phyloP scores from a whole-genome alignment of 2,888 invertebrate species.

The Meteorus cinctellus region DNA sequence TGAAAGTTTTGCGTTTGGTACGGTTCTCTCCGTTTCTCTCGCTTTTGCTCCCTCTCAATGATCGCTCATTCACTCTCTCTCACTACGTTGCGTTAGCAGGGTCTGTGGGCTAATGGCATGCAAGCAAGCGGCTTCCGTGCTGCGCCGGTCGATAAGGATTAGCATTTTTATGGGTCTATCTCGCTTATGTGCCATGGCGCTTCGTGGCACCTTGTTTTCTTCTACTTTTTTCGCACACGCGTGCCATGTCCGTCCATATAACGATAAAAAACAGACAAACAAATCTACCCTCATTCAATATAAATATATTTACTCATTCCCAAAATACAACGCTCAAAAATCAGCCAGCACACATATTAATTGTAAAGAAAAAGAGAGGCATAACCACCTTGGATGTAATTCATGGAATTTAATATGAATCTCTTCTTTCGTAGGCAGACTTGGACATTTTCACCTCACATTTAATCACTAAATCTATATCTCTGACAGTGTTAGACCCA shows the following conservation, averaged over 20 bases:
- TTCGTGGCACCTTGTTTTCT: conserved; percentile 68
- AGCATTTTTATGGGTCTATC: conserved; percentile 74
- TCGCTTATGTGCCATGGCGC: conserved; percentile 69
- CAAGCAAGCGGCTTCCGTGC: conserved; percentile 62
- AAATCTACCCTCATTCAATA: background rate
- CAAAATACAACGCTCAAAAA: background rate
- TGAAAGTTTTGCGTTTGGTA: conserved; percentile 37
- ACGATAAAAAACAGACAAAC: conserved; percentile 5
- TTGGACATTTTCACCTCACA: too few relatives aligned
- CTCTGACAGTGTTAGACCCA: conserved; percentile 40
- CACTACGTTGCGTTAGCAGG: conserved; percentile 68
- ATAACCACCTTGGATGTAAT: too few relatives aligned
- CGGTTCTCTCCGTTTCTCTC: conserved; percentile 53
- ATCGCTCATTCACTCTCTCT: conserved; percentile 54
- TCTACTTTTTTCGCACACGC: conserved; percentile 63
- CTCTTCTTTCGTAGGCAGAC: too few relatives aligned
- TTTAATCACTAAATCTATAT: too few relatives aligned
- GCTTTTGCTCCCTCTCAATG: conserved; percentile 55
- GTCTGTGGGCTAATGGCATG: conserved; percentile 74
- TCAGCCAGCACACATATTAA: background rate
- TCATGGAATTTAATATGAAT: too few relatives aligned
- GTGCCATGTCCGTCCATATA: conserved; percentile 44
- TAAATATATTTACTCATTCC: background rate
- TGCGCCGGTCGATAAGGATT: conserved; percentile 72
- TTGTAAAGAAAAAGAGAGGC: background rate